Evolutionary conservation across 2,888 invertebrate species (phyloP), one percentile per base, ranked within the genome.

Genomic region (Mythimna vitellina): DNA sequence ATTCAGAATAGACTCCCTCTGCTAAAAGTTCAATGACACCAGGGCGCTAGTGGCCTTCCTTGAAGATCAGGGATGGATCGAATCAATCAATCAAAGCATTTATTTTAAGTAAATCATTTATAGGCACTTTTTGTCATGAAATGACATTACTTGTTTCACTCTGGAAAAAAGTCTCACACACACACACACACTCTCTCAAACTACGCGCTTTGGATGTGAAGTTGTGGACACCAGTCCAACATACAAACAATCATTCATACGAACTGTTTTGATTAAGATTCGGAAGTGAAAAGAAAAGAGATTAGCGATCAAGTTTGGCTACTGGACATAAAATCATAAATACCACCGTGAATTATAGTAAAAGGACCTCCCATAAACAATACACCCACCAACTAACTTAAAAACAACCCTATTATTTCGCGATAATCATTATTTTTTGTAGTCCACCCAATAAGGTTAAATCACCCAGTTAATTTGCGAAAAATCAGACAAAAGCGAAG

Each of bases 391-490:
- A 80, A 83, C 80, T 76, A 80, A 74, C 73, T 76, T 72, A 79
- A 80, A 78, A 79, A 80, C 67, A 68, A 76, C 62, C 42, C 71
- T 67, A 75, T 70, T 38, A 70, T 35, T 63, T 53, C 20, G 67
- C 56, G 12, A 76, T 58, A 68, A 75, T 68, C 73, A 69, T 83
- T 73, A 71, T 78, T 78, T 83, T 85, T 81, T 76, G 61, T 69
- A 70, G 71, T 69, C 38, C 35, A 60, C 73, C 85, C 65, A 84
- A 85, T 81, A 84, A 79, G 76, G 79, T 38, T 80, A 74, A 73
- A 79, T 86, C 79, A 81, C 76, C 72, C 76, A 54, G 86, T 85
- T 84, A 83, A 85, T 85, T 83, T 81, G 74, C 62, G 76, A 78
- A 84, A 84, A 81, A 73, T 77, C 76, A 46, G 57, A 80, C 76